Conservation (phyloP, 2,797 vertebrate species). For the Xyrichtys novacula region DNA sequence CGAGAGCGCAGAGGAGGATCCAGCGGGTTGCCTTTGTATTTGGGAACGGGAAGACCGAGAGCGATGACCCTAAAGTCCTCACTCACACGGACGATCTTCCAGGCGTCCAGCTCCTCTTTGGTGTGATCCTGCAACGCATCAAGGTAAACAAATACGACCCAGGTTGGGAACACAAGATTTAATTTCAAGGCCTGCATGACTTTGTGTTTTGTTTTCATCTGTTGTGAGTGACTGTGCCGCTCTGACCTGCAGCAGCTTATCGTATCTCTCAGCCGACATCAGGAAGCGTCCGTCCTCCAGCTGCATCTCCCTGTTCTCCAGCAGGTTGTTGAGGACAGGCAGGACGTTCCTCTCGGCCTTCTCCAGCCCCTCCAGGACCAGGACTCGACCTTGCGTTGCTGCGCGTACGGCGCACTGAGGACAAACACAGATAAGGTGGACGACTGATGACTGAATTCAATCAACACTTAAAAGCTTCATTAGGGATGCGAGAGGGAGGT, state of each 20-base stretch:
- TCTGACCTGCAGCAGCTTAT: slow-evolving; percentile 93
- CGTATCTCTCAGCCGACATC: slow-evolving; percentile 93
- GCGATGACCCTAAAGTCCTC: slow-evolving; percentile 98
- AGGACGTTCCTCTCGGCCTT: slow-evolving; percentile 96
- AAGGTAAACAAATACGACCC: slow-evolving; percentile 1
- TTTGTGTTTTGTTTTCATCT: not conserved
- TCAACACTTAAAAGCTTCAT: slow-evolving; percentile 14
- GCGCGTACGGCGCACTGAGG: slow-evolving; percentile 95
- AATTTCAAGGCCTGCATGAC: not conserved
- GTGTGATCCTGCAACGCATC: slow-evolving; percentile 88
- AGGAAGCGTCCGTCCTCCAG: slow-evolving; percentile 98
- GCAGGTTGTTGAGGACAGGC: slow-evolving; percentile 95
- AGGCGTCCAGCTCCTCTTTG: slow-evolving; percentile 91
- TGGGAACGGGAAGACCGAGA: slow-evolving; percentile 94
- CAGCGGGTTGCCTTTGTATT: slow-evolving; percentile 94
- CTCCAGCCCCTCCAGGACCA: slow-evolving; percentile 96
- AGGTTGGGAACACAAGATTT: not conserved
- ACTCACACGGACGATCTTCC: slow-evolving; percentile 97
- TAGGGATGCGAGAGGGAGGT: not conserved
- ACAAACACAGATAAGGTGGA: not conserved
- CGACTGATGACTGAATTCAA: slow-evolving; percentile 1
- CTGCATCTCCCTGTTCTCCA: slow-evolving; percentile 99
- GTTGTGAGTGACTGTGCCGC: not conserved
- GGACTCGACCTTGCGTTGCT: slow-evolving; percentile 92
- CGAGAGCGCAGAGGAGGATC: slow-evolving; percentile 97